Conservation (phyloP, 2,113 vertebrate species). For the Phocoena sinus region DNA sequence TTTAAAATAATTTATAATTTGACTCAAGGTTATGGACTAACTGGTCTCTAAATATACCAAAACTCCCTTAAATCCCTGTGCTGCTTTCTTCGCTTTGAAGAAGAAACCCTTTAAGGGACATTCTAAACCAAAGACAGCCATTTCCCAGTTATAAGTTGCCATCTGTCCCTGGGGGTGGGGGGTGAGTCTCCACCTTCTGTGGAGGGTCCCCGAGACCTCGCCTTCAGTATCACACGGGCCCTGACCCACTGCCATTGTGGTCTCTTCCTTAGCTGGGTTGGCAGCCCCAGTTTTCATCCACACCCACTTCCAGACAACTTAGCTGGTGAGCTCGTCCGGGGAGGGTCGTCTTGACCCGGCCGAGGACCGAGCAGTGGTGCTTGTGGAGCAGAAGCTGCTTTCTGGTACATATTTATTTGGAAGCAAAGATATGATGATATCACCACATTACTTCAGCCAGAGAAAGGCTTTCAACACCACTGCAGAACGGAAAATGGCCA, state of each 20-base stretch:
- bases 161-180: neutral
- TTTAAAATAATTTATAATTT: neutral
- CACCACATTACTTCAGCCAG: neutral
- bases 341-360: neutral
- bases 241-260: too few relatives aligned
- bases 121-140: neutral
- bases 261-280: neutral
- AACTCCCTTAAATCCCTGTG: neutral
- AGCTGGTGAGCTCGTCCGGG: neutral
- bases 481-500: neutral
- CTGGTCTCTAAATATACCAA: neutral
- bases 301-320: neutral
- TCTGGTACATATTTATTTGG: neutral
- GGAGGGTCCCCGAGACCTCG: neutral
- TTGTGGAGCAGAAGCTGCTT: neutral
- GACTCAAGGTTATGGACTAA: neutral
- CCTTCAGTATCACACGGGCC: neutral
- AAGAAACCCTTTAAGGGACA: neutral
- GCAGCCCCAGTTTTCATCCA: constrained; percentile 11
- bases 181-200: neutral
- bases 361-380: neutral
- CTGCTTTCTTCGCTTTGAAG: neutral
- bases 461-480: neutral
- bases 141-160: neutral
- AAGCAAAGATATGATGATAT: neutral